Evolutionary conservation across 2,888 invertebrate species (phyloP), one percentile per base, ranked within the genome.

Genomic region (Xestia sexstrigata): DNA sequence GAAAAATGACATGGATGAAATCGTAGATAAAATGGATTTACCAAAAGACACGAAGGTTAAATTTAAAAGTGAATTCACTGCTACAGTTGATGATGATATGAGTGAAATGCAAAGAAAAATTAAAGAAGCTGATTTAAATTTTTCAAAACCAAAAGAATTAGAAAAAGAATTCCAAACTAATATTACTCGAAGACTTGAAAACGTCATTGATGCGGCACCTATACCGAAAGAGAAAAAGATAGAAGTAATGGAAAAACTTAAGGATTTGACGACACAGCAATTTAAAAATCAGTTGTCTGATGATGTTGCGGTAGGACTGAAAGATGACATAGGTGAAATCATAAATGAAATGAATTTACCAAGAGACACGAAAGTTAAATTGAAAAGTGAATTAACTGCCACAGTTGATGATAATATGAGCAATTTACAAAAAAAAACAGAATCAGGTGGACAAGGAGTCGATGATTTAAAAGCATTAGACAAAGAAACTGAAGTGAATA

Each of bases 381-480:
- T 58, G 11, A 26, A 26, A 42, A 42, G 42, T 42, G 42, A 42
- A 42, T 42, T 42, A 42, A 42, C 42, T 42, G 42, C 42, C 11
- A 42, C 42, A 42, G 42, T 42, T 1, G 9, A 42, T 42, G 42
- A 42, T 42, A 42, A 42, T 42, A 42, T 42, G 42, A 42, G 9
- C 42, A 42, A 42, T 42, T 42, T 42, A 42, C 42, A 11, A 42
- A 42, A 0, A 9, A 42, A 42, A 42, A 42, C 42, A 9, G 8
- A 42, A 42, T 11, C 42, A 42, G 9, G 11, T 42, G 11, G 1
- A 42, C 9, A 42, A 9, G 42, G 9, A 42, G 2, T 9, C 42
- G 42, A 42, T 42, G 11, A 7, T 9, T 63, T 63, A 11, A 77
- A 68, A 15, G 15, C 79, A n/a, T 5, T 35, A 13, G 30, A 79